Evolutionary conservation across 2,888 invertebrate genomes (phyloP), one percentile per base, ranked within the genome.

Genomic region (Andrena camellia): DNA sequence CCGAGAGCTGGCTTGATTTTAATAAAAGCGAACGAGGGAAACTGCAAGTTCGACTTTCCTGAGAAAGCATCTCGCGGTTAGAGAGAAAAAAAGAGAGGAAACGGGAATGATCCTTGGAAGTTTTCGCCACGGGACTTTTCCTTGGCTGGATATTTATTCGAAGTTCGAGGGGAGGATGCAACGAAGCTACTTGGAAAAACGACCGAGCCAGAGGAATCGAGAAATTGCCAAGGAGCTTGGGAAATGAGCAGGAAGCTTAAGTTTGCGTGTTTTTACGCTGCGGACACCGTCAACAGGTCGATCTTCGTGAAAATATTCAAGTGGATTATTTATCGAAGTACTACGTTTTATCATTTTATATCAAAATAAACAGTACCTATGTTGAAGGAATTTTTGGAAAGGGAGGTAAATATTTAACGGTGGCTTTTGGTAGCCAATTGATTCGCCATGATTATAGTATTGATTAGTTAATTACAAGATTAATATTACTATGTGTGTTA

Each of bases 131-230:
- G 68, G 26, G 70, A 59, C 71, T 71, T 77, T 80, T 71, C 42
- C 59, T 13, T 29, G 23, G 35, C 33, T n/a, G n/a, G 59, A 74
- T 83, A 80, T 85, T 85, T 85, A 85, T 83, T 77, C 77, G 64
- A 79, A 87, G 85, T 85, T 85, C 71, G 62, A 48, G 69, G 48
- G 67, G 35, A 54, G 59, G 83, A 78, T 78, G 63, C 48, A 83
- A 80, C 67, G 63, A 31, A 57, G 68, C 50, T 66, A 70, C 76
- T 83, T 78, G 62, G 6, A 29, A 13, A 70, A 63, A 62, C 71
- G 73, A 79, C 52, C 72, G 20, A 26, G 48, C 35, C 76, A 8
- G 7, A 35, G 57, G 60, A 50, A 66, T 57, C 69, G 66, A 35
- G 33, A 72, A 62, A 54, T 72, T 52, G 71, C 35, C 68, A 69